Conservation (phyloP, 1,140 invertebrate species). For the Nasonia giraulti region DNA sequence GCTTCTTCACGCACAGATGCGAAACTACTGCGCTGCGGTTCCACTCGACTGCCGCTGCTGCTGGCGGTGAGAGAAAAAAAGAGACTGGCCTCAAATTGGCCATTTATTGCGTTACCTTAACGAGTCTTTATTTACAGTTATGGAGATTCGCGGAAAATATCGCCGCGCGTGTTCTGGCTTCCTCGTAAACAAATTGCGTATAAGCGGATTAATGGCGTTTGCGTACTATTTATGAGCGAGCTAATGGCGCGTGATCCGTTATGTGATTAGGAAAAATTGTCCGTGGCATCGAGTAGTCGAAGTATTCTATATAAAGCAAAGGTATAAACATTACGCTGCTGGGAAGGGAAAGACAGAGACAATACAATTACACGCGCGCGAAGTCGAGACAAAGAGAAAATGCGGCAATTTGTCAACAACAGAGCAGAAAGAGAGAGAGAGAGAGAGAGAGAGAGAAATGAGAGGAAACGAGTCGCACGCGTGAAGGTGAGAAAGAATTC, state of each 20-base stretch:
- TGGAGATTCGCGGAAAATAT: background rate
- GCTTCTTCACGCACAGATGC: background rate
- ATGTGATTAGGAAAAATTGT: background rate
- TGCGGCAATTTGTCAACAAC: background rate
- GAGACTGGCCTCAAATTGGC: background rate
- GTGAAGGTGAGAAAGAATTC: conserved; percentile 7
- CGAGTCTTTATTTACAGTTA: conserved; percentile 4
- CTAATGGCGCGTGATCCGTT: background rate
- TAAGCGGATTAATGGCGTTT: background rate
- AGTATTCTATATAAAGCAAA: too few relatives aligned
- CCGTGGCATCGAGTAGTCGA: too few relatives aligned
- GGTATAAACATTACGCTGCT: too few relatives aligned
- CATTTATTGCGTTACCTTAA: conserved; percentile 1
- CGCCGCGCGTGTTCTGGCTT: too few relatives aligned
- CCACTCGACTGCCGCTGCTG: background rate
- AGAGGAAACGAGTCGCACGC: background rate
- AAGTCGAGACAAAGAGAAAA: background rate
- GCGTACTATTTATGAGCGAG: background rate
- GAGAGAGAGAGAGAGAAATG: background rate
- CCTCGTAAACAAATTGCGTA: background rate
- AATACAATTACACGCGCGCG: too few relatives aligned
- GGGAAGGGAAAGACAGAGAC: too few relatives aligned
- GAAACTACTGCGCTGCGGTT: background rate
- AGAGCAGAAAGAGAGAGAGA: background rate
- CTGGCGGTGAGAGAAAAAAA: background rate